Evolutionary conservation across 2,113 vertebrate genomes (phyloP).

Genomic region (Phylloscopus trochilus): DNA sequence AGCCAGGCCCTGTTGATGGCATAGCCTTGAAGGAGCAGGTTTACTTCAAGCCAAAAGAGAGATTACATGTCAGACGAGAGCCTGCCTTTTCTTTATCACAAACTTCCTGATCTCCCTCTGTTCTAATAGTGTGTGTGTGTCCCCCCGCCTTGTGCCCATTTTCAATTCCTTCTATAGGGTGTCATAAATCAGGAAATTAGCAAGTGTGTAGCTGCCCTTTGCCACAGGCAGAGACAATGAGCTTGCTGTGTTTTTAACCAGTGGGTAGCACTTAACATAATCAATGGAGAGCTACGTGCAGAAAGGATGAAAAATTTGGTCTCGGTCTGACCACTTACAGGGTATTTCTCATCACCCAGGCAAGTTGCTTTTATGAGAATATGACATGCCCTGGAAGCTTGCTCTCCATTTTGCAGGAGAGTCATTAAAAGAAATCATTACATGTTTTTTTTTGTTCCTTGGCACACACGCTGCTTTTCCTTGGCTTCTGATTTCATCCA

Average conservation of each 20-base stretch:
- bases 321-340: slow-evolving; percentile 50
- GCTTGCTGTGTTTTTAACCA: slow-evolving; percentile 71
- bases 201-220: slow-evolving; percentile 71
- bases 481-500: slow-evolving; percentile 81
- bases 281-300: slow-evolving; percentile 63
- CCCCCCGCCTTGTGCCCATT: neutral
- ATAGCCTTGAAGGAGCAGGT: slow-evolving; percentile 82
- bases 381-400: slow-evolving; percentile 63
- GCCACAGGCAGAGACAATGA: slow-evolving; percentile 70
- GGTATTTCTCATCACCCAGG: slow-evolving; percentile 62
- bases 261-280: slow-evolving; percentile 69
- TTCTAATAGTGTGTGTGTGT: slow-evolving; percentile 44
- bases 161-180: slow-evolving; percentile 56
- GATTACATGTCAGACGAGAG: slow-evolving; percentile 80
- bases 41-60: slow-evolving; percentile 78
- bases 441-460: slow-evolving; percentile 69
- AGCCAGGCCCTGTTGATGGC: slow-evolving; percentile 80
- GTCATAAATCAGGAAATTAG: slow-evolving; percentile 80
- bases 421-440: slow-evolving; percentile 78
- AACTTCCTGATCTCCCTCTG: slow-evolving; percentile 74
- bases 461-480: slow-evolving; percentile 76
- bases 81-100: slow-evolving; percentile 79
- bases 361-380: slow-evolving; percentile 69
- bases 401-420: slow-evolving; percentile 69
- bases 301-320: slow-evolving; percentile 70